Percentiles rank a stretch among this genome's conserved stretches.
phyloP scores from a whole-genome alignment of 1,140 invertebrate species.

The Tetraneura akinire region DNA sequence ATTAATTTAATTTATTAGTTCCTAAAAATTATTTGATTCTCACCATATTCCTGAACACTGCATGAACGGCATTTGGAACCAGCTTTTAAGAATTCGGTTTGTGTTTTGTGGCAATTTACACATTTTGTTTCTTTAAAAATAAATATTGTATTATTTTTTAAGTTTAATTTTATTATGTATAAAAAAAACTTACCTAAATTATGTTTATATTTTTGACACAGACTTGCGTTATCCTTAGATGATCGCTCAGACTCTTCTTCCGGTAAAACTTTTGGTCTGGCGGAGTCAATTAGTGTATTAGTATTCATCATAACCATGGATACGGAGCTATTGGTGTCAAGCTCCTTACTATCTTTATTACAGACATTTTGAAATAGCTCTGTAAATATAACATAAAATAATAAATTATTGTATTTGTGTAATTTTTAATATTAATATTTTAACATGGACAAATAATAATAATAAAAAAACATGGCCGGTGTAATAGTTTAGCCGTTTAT shows the following conservation, averaged over 20 bases:
- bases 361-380: conserved; percentile 44
- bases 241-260: conserved; percentile 48
- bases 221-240: conserved; percentile 23
- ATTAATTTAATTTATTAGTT: conserved; percentile 7
- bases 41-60: conserved; percentile 35
- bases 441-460: not conserved
- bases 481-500: not conserved
- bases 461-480: conserved; percentile 31
- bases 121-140: conserved; percentile 37
- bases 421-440: not conserved
- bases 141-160: not conserved
- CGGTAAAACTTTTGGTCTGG: conserved; percentile 47
- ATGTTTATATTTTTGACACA: conserved; percentile 30
- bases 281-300: conserved; percentile 43
- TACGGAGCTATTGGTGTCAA: conserved; percentile 37
- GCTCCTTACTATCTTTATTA: conserved; percentile 40
- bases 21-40: not conserved
- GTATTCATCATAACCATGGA: conserved; percentile 42
- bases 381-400: not conserved
- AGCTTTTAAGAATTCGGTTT: conserved; percentile 13
- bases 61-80: conserved; percentile 35
- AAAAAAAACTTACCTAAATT: conserved; percentile 16
- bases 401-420: not conserved
- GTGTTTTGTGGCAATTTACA: conserved; percentile 30
- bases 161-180: not conserved